Base-by-base conservation (phyloP, 2,888 invertebrate species). In the Thereva unica region DNA sequence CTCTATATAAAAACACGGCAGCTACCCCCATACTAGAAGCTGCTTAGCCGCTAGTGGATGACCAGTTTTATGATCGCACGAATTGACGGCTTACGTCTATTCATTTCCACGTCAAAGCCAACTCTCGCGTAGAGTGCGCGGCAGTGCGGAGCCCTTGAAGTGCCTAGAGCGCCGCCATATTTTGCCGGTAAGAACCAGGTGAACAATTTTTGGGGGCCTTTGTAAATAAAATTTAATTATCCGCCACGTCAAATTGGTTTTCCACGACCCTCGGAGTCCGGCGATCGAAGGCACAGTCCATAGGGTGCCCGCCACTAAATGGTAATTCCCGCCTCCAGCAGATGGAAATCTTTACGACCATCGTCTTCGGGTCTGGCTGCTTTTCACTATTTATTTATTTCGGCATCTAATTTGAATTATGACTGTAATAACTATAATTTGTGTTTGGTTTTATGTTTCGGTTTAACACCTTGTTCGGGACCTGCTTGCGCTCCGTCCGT, bases 371-470 rank as follows among this genome's bases (percentile, higher is more conserved):
- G 8, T 23, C 9, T 10, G 44, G n/a, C 56, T n/a, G 35, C 35
- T 44, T 38, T 44, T 37, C 56, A 44, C 56, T 61, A 68, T 68
- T 68, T 68, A 68, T 68, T 61, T 68, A 37, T 64, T 59, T 64
- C 66, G 61, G 68, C 55, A 68, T 68, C 66, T 66, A 66, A 66
- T 68, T 67, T 66, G 66, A 68, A 65, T 68, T 68, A 68, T 65
- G 66, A 61, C 37, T 44, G 65, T 66, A 68, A 68, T 68, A 68
- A 61, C 68, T 68, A 68, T 68, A 68, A 68, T 68, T 68, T 65
- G 65, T 68, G 65, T 68, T 68, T 68, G 68, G 61, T 59, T 68
- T 68, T 68, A 68, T 65, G 61, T 68, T 59, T 68, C 65, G 65
- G 68, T 68, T 68, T 68, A 68, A 65, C 68, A 68, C 68, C 68